Conservation (phyloP, 2,113 vertebrate species). For the Stegostoma tigrinum region DNA sequence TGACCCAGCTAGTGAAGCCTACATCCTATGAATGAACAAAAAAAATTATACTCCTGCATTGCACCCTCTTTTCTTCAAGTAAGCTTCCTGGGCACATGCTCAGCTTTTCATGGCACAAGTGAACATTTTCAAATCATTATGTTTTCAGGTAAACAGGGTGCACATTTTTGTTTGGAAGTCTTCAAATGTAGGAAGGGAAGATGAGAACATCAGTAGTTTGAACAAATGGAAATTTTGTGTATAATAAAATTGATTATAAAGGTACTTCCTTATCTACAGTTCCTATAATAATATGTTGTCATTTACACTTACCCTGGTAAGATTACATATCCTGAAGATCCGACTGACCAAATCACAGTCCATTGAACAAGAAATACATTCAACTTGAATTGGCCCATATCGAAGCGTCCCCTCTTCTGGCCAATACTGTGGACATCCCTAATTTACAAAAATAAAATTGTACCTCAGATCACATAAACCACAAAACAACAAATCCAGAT, state of each 20-base stretch:
- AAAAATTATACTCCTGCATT: not conserved
- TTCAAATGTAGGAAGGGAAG: not conserved
- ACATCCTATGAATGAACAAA: no score
- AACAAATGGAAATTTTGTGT: not conserved
- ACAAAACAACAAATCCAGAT: not conserved
- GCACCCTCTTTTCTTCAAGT: not conserved
- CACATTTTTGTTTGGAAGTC: not conserved
- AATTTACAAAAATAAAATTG: constrained; percentile 40
- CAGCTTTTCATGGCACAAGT: not conserved
- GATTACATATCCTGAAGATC: constrained; percentile 97
- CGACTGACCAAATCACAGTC: constrained; percentile 92
- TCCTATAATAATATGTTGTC: not conserved
- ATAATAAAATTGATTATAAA: not conserved
- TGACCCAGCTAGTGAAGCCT: no score
- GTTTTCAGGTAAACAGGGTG: no score
- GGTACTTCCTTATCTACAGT: not conserved
- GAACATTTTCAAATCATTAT: not conserved
- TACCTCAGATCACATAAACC: not conserved
- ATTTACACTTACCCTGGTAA: constrained; percentile 76
- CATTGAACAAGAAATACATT: constrained; percentile 96
- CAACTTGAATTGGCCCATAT: constrained; percentile 93
- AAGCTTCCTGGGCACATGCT: not conserved
- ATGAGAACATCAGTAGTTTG: not conserved
- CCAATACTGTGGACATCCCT: constrained; percentile 98
- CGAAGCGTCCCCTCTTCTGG: constrained; percentile 89